Base-by-base conservation (phyloP, 2,888 invertebrate species). In the Pammene aurita region DNA sequence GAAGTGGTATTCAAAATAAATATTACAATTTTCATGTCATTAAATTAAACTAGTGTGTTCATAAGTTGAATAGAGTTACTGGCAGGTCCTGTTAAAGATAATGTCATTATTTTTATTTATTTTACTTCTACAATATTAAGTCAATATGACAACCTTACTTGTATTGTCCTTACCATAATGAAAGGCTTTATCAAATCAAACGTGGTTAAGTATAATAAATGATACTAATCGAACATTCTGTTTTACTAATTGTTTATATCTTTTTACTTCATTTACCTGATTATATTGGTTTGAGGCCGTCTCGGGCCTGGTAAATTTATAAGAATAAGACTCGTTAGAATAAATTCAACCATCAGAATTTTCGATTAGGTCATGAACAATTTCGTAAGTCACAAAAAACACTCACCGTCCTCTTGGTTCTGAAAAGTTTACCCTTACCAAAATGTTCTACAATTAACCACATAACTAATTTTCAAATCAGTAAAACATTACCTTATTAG, bases 381-480 rank as follows among this genome's bases (percentile, higher is more conserved):
- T 85, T 85, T 84, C 86, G 90, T 83, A 89, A 87, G 89, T 77
- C 72, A 75, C 76, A 78, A 78, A 50, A 81, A 62, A 73, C 80
- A 92, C 92, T 92, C 90, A 92, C 92, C 92, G 87, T 91, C 91
- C 92, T 77, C 78, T 81, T 79, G 88, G 76, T 83, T 90, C 92
- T 92, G 92, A 86, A 92, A 92, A 86, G 82, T 82, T 80, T 71
- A 82, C 84, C 83, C 92, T 90, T 89, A 78, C 92, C 87, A 86
- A 86, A 88, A 89, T 82, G 84, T 87, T 83, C 82, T 70, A 54
- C 64, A 76, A 71, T 70, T 80, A 84, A 84, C 84, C 85, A 87
- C 84, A 87, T 75, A 82, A 75, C 35, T 57, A 64, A 67, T 62
- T 54, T 64, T 55, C 6, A 16, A 38, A 64, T 44, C 34, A 44